Conservation (phyloP, 1,140 invertebrate genomes). For the Drosophila albomicans region DNA sequence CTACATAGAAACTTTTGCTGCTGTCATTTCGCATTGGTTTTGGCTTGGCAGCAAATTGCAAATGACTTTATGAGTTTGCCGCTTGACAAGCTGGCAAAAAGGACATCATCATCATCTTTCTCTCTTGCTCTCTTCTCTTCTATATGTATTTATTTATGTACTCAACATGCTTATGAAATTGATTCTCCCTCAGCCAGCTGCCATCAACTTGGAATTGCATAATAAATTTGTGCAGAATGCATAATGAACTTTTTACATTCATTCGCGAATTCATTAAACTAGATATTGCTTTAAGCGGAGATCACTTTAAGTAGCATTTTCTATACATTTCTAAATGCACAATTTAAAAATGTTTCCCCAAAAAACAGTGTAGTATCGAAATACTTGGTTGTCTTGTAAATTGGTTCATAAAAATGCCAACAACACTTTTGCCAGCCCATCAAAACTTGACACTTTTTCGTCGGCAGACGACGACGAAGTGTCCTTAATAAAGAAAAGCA, state of each 20-base stretch:
- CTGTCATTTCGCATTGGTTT: conserved; percentile 68
- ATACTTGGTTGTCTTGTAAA: background rate
- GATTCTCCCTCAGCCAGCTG: conserved; percentile 49
- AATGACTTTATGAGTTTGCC: conserved; percentile 76
- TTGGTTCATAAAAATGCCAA: conserved; percentile 22
- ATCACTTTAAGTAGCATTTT: background rate
- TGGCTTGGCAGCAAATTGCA: conserved; percentile 72
- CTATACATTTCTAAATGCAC: background rate
- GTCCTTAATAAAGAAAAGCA: conserved; percentile 56
- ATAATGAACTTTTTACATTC: conserved; percentile 53
- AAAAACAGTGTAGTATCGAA: background rate
- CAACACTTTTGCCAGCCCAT: conserved; percentile 59
- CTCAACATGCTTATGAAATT: conserved; percentile 52
- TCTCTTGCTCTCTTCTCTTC: background rate
- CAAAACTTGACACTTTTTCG: conserved; percentile 72
- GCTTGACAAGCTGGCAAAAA: background rate
- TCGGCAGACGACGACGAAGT: background rate
- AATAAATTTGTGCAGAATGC: conserved; percentile 72
- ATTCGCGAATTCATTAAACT: conserved; percentile 16
- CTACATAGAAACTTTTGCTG: conserved; percentile 5
- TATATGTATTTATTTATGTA: conserved; percentile 3
- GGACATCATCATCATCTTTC: background rate
- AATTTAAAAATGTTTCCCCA: background rate
- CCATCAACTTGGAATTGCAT: conserved; percentile 69
- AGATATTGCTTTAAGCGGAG: background rate